Evolutionary conservation across 2,888 invertebrate genomes (phyloP), one percentile per base, ranked within the genome.

Genomic region (Lycia hirtaria): DNA sequence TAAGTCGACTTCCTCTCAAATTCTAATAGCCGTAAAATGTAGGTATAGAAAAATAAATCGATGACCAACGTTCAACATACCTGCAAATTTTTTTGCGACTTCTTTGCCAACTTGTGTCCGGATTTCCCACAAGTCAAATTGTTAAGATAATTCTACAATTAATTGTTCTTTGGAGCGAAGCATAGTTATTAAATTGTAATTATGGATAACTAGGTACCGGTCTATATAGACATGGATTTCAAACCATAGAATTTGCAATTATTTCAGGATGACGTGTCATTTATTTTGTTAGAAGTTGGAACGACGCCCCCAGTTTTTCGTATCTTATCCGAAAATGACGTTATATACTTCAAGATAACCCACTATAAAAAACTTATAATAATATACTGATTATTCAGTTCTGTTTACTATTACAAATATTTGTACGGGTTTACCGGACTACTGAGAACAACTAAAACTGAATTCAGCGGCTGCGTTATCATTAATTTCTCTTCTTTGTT

Each of bases 151-250:
- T 15, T 57, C 44, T 26, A 33, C 40, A 24, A 28, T 44, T 63
- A 55, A 62, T 60, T 57, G 55, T 50, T 56, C 60, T 58, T 50
- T 54, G 37, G 59, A 62, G 50, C 60, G 56, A 49, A 64, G 57
- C 59, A 53, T 56, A 48, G 54, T 55, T 60, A 62, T 65, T 62
- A 65, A 62, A 64, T 50, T 54, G 56, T 57, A 61, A 64, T 62
- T 62, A 64, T 59, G 40, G 28, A 48, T 19, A 52, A 22, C 32
- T 50, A 56, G 28, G 61, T 60, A 56, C 48, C 44, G 28, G 54
- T 56, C 38, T 17, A 26, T 43, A 54, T 57, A 49, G 4, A 26
- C 47, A 2, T 30, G 4, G 53, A 43, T 43, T 54, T 47, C 20
- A 28, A 35, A 20, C 3, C 14, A 49, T 32, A 24, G 9, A 35